These are phyloP conservation scores for Poliocrania exsul DNA, from an alignment of 2,797 vertebrate species.

Conservation along the genomic window DNA sequence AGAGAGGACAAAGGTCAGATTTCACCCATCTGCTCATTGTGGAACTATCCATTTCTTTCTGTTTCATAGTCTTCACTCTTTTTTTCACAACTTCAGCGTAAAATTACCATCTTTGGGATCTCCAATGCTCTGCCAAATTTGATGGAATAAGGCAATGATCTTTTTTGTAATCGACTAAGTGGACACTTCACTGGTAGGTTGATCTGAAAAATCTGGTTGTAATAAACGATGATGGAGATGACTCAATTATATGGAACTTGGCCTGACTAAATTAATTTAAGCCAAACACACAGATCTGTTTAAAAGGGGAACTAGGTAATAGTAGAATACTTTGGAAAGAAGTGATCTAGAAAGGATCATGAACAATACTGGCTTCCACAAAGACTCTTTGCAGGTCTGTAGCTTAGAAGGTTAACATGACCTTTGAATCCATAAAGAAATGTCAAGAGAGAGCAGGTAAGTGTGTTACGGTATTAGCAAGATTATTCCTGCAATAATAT, in stretches of 20 bases:
- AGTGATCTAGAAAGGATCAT: not conserved
- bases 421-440: not conserved
- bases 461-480: not conserved
- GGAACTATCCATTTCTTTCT: not conserved
- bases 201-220: not conserved
- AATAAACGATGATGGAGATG: not conserved
- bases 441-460: not conserved
- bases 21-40: not conserved
- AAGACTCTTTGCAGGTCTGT: not conserved
- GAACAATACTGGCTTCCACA: not conserved
- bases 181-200: not conserved
- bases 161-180: not conserved
- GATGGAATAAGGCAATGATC: not conserved
- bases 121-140: not conserved
- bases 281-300: not conserved
- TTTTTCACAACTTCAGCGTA: not conserved
- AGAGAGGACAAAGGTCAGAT: not conserved
- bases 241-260: fast-evolving
- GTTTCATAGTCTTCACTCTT: not conserved
- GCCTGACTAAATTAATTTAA: not conserved
- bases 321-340: not conserved
- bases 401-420: not conserved
- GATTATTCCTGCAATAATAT: not conserved
- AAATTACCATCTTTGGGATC: not conserved
- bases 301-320: not conserved